These are phyloP conservation scores for Brenthis daphne DNA, from an alignment of 2,888 invertebrate genomes.

Conservation along the genomic window DNA sequence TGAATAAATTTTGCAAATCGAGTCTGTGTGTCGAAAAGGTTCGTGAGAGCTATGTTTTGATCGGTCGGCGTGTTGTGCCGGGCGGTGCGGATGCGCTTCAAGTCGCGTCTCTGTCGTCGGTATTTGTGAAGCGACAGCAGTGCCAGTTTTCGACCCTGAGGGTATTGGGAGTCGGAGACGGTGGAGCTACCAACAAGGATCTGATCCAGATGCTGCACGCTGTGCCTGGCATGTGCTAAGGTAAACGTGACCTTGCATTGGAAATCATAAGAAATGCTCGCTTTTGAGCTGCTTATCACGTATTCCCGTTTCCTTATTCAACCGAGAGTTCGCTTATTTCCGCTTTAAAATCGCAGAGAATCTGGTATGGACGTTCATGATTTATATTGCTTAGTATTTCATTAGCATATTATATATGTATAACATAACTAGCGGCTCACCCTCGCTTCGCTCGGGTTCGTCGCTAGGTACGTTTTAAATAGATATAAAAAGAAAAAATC, in stretches of 20 bases:
- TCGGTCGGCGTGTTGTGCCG: slow-evolving; percentile 73
- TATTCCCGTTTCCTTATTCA: slow-evolving; percentile 36
- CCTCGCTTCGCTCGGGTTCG: no score
- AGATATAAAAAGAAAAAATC: no score
- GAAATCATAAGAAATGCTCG: slow-evolving; percentile 37
- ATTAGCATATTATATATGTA: slow-evolving; percentile 26
- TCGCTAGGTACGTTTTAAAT: no score
- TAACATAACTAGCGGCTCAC: no score
- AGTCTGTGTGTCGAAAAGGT: slow-evolving; percentile 79
- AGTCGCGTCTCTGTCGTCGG: slow-evolving; percentile 55
- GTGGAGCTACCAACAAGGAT: slow-evolving; percentile 46
- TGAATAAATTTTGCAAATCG: slow-evolving; percentile 81
- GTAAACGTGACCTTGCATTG: slow-evolving; percentile 61
- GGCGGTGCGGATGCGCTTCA: slow-evolving; percentile 65
- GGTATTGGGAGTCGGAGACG: slow-evolving; percentile 46
- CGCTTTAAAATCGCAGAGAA: slow-evolving; percentile 33
- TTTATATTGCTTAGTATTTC: slow-evolving; percentile 33
- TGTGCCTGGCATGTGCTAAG: slow-evolving; percentile 66
- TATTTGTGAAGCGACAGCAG: slow-evolving; percentile 61
- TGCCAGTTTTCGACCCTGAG: slow-evolving; percentile 43
- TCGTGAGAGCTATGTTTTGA: slow-evolving; percentile 79
- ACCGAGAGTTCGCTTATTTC: slow-evolving; percentile 32
- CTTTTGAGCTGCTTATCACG: slow-evolving; percentile 44
- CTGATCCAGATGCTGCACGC: slow-evolving; percentile 50
- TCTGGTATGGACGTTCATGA: slow-evolving; percentile 30